Base-by-base conservation (phyloP, 1,140 invertebrate genomes). In the Lineus longissimus region DNA sequence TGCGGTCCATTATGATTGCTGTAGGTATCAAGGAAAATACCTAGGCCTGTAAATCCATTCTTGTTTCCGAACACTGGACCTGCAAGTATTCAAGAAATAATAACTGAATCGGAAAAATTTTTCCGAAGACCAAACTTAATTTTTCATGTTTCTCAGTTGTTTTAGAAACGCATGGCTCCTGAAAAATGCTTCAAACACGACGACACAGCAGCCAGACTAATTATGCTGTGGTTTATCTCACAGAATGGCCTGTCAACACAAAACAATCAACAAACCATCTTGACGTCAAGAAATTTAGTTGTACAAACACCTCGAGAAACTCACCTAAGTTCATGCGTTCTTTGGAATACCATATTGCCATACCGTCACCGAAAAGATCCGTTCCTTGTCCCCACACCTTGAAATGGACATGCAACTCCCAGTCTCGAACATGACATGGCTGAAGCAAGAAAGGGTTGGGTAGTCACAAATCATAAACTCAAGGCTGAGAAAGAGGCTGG, bases 1-100 rank as follows among this genome's bases (percentile, higher is more conserved):
- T 98, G 94, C 55, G 92, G 91, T n/a, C 95, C 96, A 86, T 99
- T 99, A 73, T 99, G 95, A 82, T 99, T 99, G 77, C 93, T 97
- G 78, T 99, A 99, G 0, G 97, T 99, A 78, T 99, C 97, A 59
- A 99, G 79, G 78, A 99, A 94, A 31, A 99, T 86, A 11, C 89
- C 95, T 17, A 99, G 83, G 0, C 97, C 97, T 58, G 88, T 85
- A 80, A 98, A 99, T 71, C 87, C 90, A 80, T 99, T 94, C 76
- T 89, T 90, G 75, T 89, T 95, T 17, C 97, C 97, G 85, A 99
- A 99, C 0, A 99, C 95, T 13, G 89, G 87, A 0, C 96, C 85
- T 84, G 66, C n/a, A 75, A 70, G 65, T 56, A 15, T 64, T 54
- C 55, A 66, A 68, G 58, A 61, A 25, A 65, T 31, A 55, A 36